Evolutionary conservation across 2,888 invertebrate genomes (phyloP).

Genomic region (Trissolcus brochymenae): DNA sequence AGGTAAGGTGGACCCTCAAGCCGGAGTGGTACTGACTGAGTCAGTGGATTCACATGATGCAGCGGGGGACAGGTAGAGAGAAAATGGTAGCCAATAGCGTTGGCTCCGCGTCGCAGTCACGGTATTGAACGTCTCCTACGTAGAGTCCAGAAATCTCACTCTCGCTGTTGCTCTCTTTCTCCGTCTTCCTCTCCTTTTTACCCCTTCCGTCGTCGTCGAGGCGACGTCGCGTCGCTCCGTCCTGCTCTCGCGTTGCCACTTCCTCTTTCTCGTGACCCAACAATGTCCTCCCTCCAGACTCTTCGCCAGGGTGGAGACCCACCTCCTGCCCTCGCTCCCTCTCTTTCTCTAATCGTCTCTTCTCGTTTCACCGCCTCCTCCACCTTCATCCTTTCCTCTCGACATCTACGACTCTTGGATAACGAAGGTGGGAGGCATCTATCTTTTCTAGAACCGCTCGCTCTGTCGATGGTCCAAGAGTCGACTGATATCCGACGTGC

Average conservation of each 20-base stretch:
- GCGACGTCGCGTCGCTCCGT: constrained; percentile 53
- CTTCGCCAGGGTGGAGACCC: constrained; percentile 63
- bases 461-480: constrained; percentile 46
- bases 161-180: constrained; percentile 61
- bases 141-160: constrained; percentile 69
- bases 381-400: constrained; percentile 43
- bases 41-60: constrained; percentile 50
- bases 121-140: constrained; percentile 75
- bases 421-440: constrained; percentile 51
- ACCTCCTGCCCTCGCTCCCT: constrained; percentile 55
- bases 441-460: constrained; percentile 40
- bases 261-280: constrained; percentile 66
- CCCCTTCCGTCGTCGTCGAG: constrained; percentile 56
- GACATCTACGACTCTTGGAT: constrained; percentile 51
- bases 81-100: constrained; percentile 75
- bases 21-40: constrained; percentile 41
- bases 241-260: constrained; percentile 58
- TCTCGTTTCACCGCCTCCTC: constrained; percentile 37
- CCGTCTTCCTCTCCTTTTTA: constrained; percentile 57
- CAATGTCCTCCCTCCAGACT: constrained; percentile 66
- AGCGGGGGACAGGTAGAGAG: constrained; percentile 58
- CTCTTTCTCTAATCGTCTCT: constrained; percentile 30
- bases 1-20: constrained; percentile 43
- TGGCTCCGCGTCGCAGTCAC: constrained; percentile 68
- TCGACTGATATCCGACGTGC: constrained; percentile 47